Base-by-base conservation (phyloP, 2,888 invertebrate species). In the Drosophila demipolita region DNA sequence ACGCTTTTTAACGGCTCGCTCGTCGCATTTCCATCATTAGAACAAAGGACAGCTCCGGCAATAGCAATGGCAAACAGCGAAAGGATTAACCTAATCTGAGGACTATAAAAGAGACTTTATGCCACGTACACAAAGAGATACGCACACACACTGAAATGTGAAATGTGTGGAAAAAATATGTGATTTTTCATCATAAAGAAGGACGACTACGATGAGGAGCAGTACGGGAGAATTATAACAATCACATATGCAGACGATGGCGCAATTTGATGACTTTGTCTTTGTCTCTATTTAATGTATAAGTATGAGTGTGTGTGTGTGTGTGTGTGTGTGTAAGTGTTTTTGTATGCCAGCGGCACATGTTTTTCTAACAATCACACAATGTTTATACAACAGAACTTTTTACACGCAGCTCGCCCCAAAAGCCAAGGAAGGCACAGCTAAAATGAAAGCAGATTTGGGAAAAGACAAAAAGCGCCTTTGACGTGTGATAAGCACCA, bases 301-400 rank as follows among this genome's bases (percentile, higher is more conserved):
- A 23, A 45, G 26, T 23, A 26, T 23, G 36, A n/a, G 54, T 26
- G 35, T 38, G 12, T 40, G 52, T 42, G 33, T 23, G 53, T 60
- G 68, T 72, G 57, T 35, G 48, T 38, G 63, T 59, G 74, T 36
- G 64, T 58, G 40, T 42, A 52, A 20, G 26, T 71, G 71, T 73
- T 65, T 73, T 66, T 72, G 73, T 71, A 73, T 64, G 71, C 81
- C 68, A 52, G 48, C 78, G 85, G 85, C 85, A 86, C 85, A 86
- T 86, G 90, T 86, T 86, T 86, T 90, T 90, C 89, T 86, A 83
- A 86, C 85, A 90, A 86, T 86, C 85, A 86, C 89, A 88, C 90
- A 86, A 83, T 86, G 90, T 86, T 90, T 90, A 86, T 83, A 90
- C 86, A 90, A 88, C 81, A 83, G 86, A 86, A 86, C 87, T 86